These are phyloP conservation scores for Batillaria attramentaria DNA, from an alignment of 1,140 invertebrate genomes.

Conservation along the genomic window DNA sequence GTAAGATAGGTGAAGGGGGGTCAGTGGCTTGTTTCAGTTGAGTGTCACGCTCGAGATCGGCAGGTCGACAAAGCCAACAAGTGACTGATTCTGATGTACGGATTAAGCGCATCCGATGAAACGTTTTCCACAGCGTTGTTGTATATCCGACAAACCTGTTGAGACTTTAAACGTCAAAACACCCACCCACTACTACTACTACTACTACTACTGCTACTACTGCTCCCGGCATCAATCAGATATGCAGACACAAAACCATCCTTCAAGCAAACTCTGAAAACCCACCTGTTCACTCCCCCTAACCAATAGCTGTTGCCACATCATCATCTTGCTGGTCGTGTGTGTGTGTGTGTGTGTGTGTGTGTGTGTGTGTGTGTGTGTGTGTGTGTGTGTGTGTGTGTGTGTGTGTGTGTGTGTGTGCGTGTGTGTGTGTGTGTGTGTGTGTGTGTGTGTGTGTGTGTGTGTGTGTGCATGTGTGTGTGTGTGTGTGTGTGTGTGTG, in stretches of 20 bases:
- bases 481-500: neutral
- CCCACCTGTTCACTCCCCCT: neutral
- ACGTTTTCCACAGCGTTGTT: too few species aligned
- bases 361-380: constrained; percentile 2
- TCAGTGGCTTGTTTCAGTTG: neutral
- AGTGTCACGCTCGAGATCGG: too few species aligned
- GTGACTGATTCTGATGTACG: too few species aligned
- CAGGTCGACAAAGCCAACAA: too few species aligned
- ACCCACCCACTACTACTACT: neutral
- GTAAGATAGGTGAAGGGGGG: constrained; percentile 82
- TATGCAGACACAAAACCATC: neutral
- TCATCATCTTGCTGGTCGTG: neutral
- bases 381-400: neutral
- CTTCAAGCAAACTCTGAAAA: neutral
- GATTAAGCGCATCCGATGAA: too few species aligned
- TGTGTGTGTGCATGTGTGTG: neutral
- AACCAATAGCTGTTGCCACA: neutral
- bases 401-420: neutral
- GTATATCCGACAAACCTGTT: too few species aligned
- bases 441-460: constrained; percentile 2
- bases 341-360: constrained; percentile 2
- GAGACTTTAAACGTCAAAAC: neutral
- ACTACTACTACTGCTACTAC: neutral
- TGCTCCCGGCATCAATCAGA: neutral
- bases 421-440: neutral